Percentiles rank a stretch among this genome's conserved stretches.
Evolutionary conservation across 2,888 invertebrate species (phyloP).

Genomic region (Agapostemon virescens): DNA sequence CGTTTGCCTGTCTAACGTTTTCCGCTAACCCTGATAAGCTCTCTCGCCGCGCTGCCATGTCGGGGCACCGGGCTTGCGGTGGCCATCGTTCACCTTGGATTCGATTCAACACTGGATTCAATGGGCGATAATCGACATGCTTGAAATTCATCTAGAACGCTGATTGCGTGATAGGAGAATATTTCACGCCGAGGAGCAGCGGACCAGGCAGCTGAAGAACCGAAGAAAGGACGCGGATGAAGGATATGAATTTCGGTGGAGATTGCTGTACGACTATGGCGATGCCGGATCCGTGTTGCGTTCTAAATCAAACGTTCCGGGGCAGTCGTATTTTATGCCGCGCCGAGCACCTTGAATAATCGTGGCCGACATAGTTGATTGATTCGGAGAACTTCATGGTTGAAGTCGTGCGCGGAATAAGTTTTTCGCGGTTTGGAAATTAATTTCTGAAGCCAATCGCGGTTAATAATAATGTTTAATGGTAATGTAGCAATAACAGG

Average conservation of each 20-base stretch:
- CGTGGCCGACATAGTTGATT: neutral
- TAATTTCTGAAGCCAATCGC: neutral
- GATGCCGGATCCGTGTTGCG: neutral
- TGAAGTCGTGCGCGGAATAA: neutral
- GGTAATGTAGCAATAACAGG: neutral
- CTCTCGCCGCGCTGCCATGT: neutral
- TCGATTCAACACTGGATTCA: neutral
- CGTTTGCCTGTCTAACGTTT: conserved; percentile 46
- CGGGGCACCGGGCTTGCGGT: conserved; percentile 10
- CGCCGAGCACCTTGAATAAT: neutral
- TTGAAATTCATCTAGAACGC: neutral
- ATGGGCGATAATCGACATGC: neutral
- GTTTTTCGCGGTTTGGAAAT: neutral
- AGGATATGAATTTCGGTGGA: conserved; percentile 7
- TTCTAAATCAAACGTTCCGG: neutral
- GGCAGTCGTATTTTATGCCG: neutral
- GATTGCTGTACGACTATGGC: neutral
- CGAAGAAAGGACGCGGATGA: conserved; percentile 3
- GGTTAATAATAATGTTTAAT: neutral
- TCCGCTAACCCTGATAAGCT: conserved; percentile 38
- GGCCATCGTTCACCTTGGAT: conserved; percentile 22
- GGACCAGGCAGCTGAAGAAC: neutral
- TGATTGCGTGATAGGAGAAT: conserved; percentile 6
- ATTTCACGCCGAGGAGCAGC: conserved; percentile 5
- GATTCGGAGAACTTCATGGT: neutral